phyloP scores from a whole-genome alignment of 2,888 invertebrate species.

The Drosophila lacicola region DNA sequence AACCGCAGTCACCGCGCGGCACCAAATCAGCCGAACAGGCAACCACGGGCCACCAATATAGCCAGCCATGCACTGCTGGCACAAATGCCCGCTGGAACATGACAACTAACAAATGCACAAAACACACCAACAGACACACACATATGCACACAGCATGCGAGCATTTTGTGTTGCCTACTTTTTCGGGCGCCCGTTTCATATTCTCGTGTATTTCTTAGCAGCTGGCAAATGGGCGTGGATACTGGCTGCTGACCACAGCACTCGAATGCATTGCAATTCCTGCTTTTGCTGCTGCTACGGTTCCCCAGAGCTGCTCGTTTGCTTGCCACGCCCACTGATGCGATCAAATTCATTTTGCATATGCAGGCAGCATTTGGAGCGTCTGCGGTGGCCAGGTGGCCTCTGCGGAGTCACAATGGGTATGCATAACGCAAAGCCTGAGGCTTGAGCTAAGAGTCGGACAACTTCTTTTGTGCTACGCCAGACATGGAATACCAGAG shows the following conservation, averaged over 20 bases:
- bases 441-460: not conserved
- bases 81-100: conserved; percentile 55
- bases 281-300: not conserved
- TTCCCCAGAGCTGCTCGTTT: conserved; percentile 4
- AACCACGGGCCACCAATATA: conserved; percentile 36
- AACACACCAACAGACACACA: conserved; percentile 21
- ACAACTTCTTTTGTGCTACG: not conserved
- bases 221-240: conserved; percentile 25
- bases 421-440: conserved; percentile 8
- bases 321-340: conserved; percentile 18
- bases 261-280: conserved; percentile 2
- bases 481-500: not conserved
- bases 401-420: not conserved
- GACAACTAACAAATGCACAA: conserved; percentile 72
- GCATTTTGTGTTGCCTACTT: conserved; percentile 45
- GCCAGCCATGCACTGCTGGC: conserved; percentile 44
- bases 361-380: conserved; percentile 12
- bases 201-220: conserved; percentile 33
- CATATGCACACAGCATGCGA: not conserved
- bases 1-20: conserved; percentile 33
- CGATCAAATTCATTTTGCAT: conserved; percentile 34
- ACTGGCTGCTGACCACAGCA: not conserved
- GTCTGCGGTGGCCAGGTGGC: conserved; percentile 12
- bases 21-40: conserved; percentile 50
- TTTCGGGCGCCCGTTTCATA: conserved; percentile 26